These are phyloP conservation scores for Danaus plexippus DNA, from an alignment of 1,140 invertebrate species.

Conservation along the genomic window DNA sequence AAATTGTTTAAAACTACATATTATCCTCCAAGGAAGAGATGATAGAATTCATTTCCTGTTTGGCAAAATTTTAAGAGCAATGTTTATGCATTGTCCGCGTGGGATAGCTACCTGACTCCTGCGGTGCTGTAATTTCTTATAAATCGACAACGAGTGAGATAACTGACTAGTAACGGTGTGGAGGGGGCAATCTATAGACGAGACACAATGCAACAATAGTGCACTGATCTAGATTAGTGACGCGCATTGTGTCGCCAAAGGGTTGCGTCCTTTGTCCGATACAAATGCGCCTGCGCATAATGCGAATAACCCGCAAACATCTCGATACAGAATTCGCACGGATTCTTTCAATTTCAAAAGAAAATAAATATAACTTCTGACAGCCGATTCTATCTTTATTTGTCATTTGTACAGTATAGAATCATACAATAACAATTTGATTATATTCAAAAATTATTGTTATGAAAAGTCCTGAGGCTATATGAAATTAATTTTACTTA, in stretches of 20 bases:
- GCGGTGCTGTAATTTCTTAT: constrained; percentile 63
- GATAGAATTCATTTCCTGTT: constrained; percentile 68
- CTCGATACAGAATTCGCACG: constrained; percentile 59
- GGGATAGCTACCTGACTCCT: constrained; percentile 63
- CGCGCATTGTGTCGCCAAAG: constrained; percentile 68
- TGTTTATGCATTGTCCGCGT: constrained; percentile 62
- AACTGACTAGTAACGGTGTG: constrained; percentile 14
- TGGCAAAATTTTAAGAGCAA: constrained; percentile 50
- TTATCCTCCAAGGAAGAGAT: constrained; percentile 47
- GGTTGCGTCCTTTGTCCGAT: constrained; percentile 53
- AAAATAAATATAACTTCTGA: constrained; percentile 72
- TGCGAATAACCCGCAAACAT: constrained; percentile 60
- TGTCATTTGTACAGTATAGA: constrained; percentile 50
- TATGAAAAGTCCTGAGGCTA: constrained; percentile 15
- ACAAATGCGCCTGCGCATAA: constrained; percentile 51
- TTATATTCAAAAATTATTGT: constrained; percentile 10
- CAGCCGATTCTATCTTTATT: constrained; percentile 67
- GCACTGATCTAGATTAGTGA: constrained; percentile 70
- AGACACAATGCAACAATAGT: constrained; percentile 53
- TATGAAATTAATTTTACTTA: constrained; percentile 43
- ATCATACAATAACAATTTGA: constrained; percentile 32
- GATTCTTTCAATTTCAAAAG: constrained; percentile 70
- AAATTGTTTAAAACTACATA: constrained; percentile 8
- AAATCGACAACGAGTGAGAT: constrained; percentile 68
- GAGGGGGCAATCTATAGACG: constrained; percentile 27